Conservation (phyloP, 37 sponge, comb jelly and placozoan species). For the Dysidea cf. avara region DNA sequence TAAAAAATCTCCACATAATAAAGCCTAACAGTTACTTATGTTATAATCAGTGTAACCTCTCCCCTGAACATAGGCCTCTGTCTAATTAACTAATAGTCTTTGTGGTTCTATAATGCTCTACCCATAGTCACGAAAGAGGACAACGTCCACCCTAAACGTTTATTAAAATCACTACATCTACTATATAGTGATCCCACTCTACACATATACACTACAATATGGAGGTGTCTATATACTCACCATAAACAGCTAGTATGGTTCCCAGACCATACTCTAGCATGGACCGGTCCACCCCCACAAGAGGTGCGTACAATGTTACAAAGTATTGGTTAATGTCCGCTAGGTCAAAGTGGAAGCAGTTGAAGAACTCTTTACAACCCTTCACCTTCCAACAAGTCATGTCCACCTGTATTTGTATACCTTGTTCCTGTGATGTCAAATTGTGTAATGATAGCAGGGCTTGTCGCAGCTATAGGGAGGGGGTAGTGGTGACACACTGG, state of each 20-base stretch:
- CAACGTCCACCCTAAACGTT: too few relatives aligned
- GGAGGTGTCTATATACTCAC: slow-evolving; percentile 33
- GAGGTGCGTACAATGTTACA: slow-evolving; percentile 48
- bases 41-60: too few relatives aligned
- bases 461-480: slow-evolving; percentile 40
- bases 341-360: slow-evolving; percentile 43
- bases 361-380: slow-evolving; percentile 56
- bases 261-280: slow-evolving; percentile 53
- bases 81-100: too few relatives aligned
- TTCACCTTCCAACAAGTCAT: slow-evolving; percentile 30
- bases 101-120: too few relatives aligned
- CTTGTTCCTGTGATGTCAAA: slow-evolving; percentile 6
- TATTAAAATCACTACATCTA: too few relatives aligned
- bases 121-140: too few relatives aligned
- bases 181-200: too few relatives aligned
- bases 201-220: too few relatives aligned
- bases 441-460: slow-evolving; percentile 24
- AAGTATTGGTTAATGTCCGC: too few relatives aligned
- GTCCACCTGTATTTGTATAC: slow-evolving; percentile 49
- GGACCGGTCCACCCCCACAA: slow-evolving; percentile 31
- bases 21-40: too few relatives aligned
- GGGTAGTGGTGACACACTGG: neutral
- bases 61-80: too few relatives aligned
- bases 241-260: slow-evolving; percentile 61
- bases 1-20: too few relatives aligned